Base-by-base conservation (phyloP, 2,797 vertebrate species). In the Hoplostethus atlanticus region DNA sequence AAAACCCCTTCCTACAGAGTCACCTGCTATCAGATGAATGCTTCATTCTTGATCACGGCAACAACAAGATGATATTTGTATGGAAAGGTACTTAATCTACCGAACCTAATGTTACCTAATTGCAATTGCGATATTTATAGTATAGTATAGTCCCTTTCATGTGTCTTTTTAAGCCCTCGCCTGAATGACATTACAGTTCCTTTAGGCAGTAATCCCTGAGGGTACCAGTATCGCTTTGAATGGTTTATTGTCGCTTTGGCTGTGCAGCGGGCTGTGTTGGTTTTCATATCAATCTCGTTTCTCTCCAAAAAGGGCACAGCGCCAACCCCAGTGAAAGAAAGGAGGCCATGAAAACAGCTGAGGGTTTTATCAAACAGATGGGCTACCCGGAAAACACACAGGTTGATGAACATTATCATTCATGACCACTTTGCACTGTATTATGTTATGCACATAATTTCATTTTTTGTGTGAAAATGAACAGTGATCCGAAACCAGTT, bases 281-380 rank as follows among this genome's bases (percentile, higher is more conserved):
- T 61, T 71, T 54, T 50, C 25, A 40, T 25, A 17, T 31, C 5
- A 0, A 21, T 59, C 17, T 59, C 5, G 36, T 76, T 17, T 44
- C 3, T 67, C 42, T 61, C 36, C 21, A n/a, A 30, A 28, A 31
- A 94, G 97, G 97, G 52, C 96, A 93, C 75, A 87, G 95, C 21
- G 97, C 97, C 70, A 98, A 97, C 87, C 93, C 94, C 15, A 81
- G 80, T 12, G 97, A 98, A 83, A 95, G 96, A 79, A 97, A 95
- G 83, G 93, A 94, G 69, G 96, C 96, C 40, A 97, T 98, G 96
- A 97, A 96, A 86, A 97, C 96, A 2, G 97, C 97, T 0, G 96
- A 97, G 71, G 91, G 94, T 44, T 98, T 98, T 76, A 94, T 98
- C 73, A 85, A 93, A 73, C 93, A 97, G 89, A 98, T 97, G 96